Evolutionary conservation across 2,888 invertebrate species (phyloP).

Genomic region (Drosophila quasianomalipes): DNA sequence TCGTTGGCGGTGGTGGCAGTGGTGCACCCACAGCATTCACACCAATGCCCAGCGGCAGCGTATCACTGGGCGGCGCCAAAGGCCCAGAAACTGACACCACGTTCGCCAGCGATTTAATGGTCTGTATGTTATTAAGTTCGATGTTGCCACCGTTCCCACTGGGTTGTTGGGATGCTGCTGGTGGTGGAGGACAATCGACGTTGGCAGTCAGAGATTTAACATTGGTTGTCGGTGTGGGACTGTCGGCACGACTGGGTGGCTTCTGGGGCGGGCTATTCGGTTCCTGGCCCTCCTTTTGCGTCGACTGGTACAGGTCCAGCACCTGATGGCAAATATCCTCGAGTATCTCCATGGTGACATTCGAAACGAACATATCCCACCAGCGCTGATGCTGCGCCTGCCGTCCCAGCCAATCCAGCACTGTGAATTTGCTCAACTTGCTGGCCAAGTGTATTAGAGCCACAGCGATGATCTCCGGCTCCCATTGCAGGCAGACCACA

Average conservation of each 20-base stretch:
- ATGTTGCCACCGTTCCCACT: slow-evolving; percentile 47
- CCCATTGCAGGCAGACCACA: slow-evolving; percentile 98
- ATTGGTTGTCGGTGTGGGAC: slow-evolving; percentile 82
- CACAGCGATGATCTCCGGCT: slow-evolving; percentile 99
- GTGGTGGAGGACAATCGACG: slow-evolving; percentile 22
- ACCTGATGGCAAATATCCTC: slow-evolving; percentile 99
- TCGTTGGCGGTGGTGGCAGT: slow-evolving; percentile 43
- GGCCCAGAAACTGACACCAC: slow-evolving; percentile 53
- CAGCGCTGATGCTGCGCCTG: slow-evolving; percentile 92
- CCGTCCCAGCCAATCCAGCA: slow-evolving; percentile 95
- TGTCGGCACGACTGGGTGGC: slow-evolving; percentile 88
- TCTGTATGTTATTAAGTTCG: slow-evolving; percentile 81
- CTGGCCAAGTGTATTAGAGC: slow-evolving; percentile 98
- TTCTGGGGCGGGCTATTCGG: slow-evolving; percentile 87
- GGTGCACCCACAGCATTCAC: slow-evolving; percentile 20
- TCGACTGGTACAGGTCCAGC: slow-evolving; percentile 94
- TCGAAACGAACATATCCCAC: slow-evolving; percentile 99
- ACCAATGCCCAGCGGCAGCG: slow-evolving; percentile 50
- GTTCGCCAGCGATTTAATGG: slow-evolving; percentile 80
- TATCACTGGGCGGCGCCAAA: slow-evolving; percentile 40
- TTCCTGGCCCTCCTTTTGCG: slow-evolving; percentile 88
- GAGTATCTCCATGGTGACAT: slow-evolving; percentile 96
- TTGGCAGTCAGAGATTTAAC: slow-evolving; percentile 38
- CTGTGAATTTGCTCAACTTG: slow-evolving; percentile 97
- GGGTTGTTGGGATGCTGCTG: slow-evolving; percentile 15